A percentile compares a stretch with the other conserved stretches of the same genome.
phyloP scores from a whole-genome alignment of 2,113 vertebrate genomes.

The Prionailurus viverrinus region DNA sequence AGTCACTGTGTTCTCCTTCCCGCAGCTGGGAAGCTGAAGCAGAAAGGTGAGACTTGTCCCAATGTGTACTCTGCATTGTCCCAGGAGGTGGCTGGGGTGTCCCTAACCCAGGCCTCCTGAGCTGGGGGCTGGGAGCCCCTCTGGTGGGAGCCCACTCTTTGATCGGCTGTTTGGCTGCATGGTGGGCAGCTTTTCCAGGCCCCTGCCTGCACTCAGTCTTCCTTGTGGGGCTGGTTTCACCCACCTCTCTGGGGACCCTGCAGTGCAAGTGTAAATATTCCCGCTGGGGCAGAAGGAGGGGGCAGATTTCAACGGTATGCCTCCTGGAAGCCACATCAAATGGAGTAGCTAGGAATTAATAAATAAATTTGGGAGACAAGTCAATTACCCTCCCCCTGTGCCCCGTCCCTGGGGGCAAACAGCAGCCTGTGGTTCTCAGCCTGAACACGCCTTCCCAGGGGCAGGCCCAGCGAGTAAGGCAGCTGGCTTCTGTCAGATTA shows the following conservation, averaged over 20 bases:
- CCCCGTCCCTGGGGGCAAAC: conserved; percentile 72
- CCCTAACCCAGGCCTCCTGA: neutral
- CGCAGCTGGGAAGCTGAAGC: neutral
- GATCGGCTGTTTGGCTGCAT: rapidly evolving
- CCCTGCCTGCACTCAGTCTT: neutral
- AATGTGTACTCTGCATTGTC: too few species aligned
- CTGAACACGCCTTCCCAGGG: conserved; percentile 73
- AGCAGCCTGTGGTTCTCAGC: conserved; percentile 68
- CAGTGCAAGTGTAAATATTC: neutral
- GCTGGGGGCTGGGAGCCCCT: neutral
- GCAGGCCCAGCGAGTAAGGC: conserved; percentile 40
- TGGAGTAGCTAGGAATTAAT: conserved; percentile 73
- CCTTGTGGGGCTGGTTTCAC: neutral
- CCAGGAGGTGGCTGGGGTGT: neutral
- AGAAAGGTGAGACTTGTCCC: neutral
- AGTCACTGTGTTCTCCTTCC: neutral
- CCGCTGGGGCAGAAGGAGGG: neutral
- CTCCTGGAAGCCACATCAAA: conserved; percentile 81
- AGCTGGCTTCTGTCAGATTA: conserved; percentile 81
- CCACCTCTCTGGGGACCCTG: neutral
- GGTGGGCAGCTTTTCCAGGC: neutral
- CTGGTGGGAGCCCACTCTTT: neutral
- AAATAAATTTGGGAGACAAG: conserved; percentile 81
- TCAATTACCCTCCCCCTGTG: conserved; percentile 68
- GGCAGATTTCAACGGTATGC: conserved; percentile 28